Base-by-base conservation (phyloP, 2,797 vertebrate genomes). In the Serranus cabrilla region DNA sequence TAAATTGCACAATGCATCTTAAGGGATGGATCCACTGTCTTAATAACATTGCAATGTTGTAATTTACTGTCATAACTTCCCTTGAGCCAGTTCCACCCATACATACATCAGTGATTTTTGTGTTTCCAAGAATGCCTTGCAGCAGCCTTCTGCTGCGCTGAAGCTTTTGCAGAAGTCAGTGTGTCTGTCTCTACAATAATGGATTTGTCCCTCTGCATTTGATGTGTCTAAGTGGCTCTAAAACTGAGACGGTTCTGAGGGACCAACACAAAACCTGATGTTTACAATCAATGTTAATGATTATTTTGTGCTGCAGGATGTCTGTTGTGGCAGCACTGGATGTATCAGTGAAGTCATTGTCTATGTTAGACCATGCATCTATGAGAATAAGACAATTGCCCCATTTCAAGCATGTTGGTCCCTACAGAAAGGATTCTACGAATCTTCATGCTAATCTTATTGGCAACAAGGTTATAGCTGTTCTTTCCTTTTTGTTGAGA, bases 71-170 rank as follows among this genome's bases (percentile, higher is more conserved):
- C 20, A 9, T 63, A 13, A 2, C 25, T 23, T 70, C 13, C 14
- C 18, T 5, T 21, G 51, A 57, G 45, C 50, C 55, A 43, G 37
- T 13, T 70, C 25, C 16, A 25, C 20, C 18, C 20, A 7, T 49
- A 55, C 42, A 25, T 67, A 42, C 27, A 46, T 27, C 64, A 46
- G 9, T 54, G 4, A 23, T 55, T 69, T 14, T 21, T 71, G 1
- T 55, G 25, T 81, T 57, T 75, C 45, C 20, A 0, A 62, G 25
- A 72, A 76, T 78, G 80, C 74, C 78, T 80, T 80, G 55, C 5
- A 45, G 1, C 55, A 65, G 27, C 39, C 27, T 9, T 57, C n/a
- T 55, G 52, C 37, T 64, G 11, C 11, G 27, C 67, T n/a, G 9
- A 66, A 49, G 37, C 42, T 71, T 42, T 45, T 43, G 47, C 49